Conservation (phyloP, 1,140 invertebrate genomes). For the Phymastichus coffea region DNA sequence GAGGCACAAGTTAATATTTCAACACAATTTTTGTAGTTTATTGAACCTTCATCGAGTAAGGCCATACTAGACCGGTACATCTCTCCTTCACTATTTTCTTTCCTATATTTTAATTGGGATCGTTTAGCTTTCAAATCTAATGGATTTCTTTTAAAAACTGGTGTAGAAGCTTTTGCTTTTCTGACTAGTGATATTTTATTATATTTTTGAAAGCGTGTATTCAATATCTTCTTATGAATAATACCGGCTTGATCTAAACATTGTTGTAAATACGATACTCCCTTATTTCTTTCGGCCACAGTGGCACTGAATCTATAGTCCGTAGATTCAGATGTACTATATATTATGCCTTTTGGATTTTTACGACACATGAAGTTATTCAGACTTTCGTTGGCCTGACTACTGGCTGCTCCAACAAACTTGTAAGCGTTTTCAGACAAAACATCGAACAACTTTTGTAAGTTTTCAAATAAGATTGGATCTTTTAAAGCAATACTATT, state of each 20-base stretch:
- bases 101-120: background rate
- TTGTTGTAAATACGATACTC: no score
- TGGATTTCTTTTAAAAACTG: background rate
- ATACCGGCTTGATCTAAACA: no score
- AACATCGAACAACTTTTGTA: conserved; percentile 22
- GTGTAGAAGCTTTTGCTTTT: background rate
- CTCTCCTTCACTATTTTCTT: background rate
- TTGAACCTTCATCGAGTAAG: background rate
- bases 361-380: conserved; percentile 34
- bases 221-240: no score
- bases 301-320: conserved; percentile 30
- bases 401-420: conserved; percentile 34
- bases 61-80: background rate
- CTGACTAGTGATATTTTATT: no score
- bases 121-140: background rate
- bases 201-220: no score
- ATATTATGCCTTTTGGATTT: conserved; percentile 29
- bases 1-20: background rate
- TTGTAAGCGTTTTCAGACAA: conserved; percentile 22
- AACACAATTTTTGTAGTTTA: background rate
- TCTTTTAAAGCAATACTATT: conserved; percentile 5
- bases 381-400: conserved; percentile 35
- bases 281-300: conserved; percentile 30
- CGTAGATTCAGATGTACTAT: conserved; percentile 28
- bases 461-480: conserved; percentile 7